Evolutionary conservation across 2,888 invertebrate genomes (phyloP).

Genomic region (Chaetogeoica ovagalla): DNA sequence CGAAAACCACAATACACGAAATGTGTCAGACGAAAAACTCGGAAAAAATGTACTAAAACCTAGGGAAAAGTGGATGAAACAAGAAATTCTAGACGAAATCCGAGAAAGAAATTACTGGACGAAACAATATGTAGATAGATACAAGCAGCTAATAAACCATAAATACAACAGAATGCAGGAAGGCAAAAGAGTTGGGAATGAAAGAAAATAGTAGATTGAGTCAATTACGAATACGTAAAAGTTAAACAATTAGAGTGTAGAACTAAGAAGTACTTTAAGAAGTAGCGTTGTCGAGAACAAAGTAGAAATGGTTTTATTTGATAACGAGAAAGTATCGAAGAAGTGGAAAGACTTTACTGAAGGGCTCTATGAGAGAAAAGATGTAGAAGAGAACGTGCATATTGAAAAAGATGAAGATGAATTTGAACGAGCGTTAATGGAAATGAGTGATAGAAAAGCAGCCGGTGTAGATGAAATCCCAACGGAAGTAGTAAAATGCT

Average conservation of each 20-base stretch:
- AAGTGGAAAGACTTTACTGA: not conserved
- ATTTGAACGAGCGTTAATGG: not conserved
- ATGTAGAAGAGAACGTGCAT: not conserved
- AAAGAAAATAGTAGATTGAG: not conserved
- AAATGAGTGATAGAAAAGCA: not conserved
- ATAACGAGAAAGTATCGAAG: not conserved
- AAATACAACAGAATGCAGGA: not conserved
- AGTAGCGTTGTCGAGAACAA: not conserved
- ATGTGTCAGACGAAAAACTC: constrained; percentile 1
- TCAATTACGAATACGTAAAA: not conserved
- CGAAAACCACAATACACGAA: constrained; percentile 7
- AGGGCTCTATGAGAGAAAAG: not conserved
- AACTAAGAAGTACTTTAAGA: not conserved
- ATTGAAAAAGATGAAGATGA: not conserved
- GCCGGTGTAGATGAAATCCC: not conserved
- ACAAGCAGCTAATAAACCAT: not conserved
- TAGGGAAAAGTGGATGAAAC: not conserved
- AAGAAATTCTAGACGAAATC: constrained; percentile 8
- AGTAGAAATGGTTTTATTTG: not conserved
- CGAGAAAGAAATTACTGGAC: constrained; percentile 9
- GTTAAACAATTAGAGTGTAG: not conserved
- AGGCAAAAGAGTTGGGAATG: not conserved
- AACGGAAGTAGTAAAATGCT: not conserved
- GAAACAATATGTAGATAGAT: constrained; percentile 1
- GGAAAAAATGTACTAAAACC: constrained; percentile 3